Evolutionary conservation across 2,888 invertebrate species (phyloP), one percentile per base, ranked within the genome.

Genomic region (Metacarcinus magister): DNA sequence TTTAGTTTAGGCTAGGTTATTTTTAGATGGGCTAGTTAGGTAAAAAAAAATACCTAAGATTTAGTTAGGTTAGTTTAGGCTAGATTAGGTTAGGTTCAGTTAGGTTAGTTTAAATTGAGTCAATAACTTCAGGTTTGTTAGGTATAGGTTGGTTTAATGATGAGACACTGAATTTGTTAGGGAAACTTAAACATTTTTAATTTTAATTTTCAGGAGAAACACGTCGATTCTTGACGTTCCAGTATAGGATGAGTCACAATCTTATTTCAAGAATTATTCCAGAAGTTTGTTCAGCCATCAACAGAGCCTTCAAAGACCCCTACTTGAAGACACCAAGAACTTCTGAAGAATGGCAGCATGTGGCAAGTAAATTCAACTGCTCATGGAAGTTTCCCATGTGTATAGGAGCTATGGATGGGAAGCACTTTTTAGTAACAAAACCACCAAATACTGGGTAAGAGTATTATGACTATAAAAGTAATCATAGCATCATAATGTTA

Each of bases 271-370:
- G 28, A 0, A 54, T 54, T 28, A 54, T 93, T 8, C 67, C 28
- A 39, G 93, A 54, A 60, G 67, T 93, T 54, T 92, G 93, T 93
- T 32, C 32, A 32, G 93, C 54, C 67, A 93, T 93, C 67, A 67
- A 93, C 93, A 93, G 32, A 93, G 60, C 67, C 93, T 39, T 93
- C 43, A 67, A 54, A 93, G 67, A 60, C 60, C 5, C 60, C 16
- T 60, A 60, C 60, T 60, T 60, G 60, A 60, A 60, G 67, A 67
- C 67, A 67, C 93, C 60, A 93, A 48, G 48, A 93, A 93, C 60
- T 48, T n/a, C 46, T 46, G 92, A 92, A n/a, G 48, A 92, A 92
- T 92, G 92, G 92, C 43, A 92, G 92, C 92, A 92, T 10, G 92
- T 92, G 23, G 92, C 92, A 43, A 92, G 92, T 92, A 46, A 92